Evolutionary conservation across 2,797 vertebrate genomes (phyloP), one percentile per base, ranked within the genome.

Genomic region (Tapera naevia): DNA sequence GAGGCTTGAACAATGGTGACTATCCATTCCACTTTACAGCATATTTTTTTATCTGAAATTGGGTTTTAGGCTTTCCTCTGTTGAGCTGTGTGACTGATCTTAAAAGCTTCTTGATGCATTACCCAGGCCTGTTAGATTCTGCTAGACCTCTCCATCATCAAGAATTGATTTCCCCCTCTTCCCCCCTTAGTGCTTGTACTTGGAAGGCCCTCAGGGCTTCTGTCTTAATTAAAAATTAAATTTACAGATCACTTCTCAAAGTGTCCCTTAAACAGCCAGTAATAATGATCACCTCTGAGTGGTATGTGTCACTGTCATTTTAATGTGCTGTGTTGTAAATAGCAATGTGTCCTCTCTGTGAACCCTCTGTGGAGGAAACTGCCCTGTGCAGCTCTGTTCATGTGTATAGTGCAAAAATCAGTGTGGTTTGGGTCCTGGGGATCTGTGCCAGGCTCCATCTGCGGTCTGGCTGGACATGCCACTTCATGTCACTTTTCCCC

Each of bases 191-290:
- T 80, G 75, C 86, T 95, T 96, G 93, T 97, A 96, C 95, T 97
- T 86, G 76, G 83, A 94, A 95, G 82, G 82, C 84, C 95, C 86
- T 91, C 73, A 91, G 94, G 95, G 91, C 88, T 89, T 96, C 89
- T 93, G 85, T 93, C 86, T 96, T 97, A 97, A 97, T 98, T 98
- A 97, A 97, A 98, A 97, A 96, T 96, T 97, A 98, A 97, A 96
- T 94, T 97, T 96, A 95, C 96, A 97, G 96, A 97, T 97, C 58
- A 96, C 96, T 96, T 96, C 95, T 96, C 97, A 97, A 96, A 93
- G 95, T 21, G 24, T 96, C 96, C 95, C 95, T 93, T 90, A 96
- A 96, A 95, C 93, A 97, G 94, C 71, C 92, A 95, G 92, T 97
- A 97, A 95, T 97, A 96, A 87, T 19, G 51, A 82, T 96, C 95